Percentiles rank a stretch among this genome's conserved stretches.
phyloP scores from a whole-genome alignment of 2,797 vertebrate species.

The Macropodus opercularis region DNA sequence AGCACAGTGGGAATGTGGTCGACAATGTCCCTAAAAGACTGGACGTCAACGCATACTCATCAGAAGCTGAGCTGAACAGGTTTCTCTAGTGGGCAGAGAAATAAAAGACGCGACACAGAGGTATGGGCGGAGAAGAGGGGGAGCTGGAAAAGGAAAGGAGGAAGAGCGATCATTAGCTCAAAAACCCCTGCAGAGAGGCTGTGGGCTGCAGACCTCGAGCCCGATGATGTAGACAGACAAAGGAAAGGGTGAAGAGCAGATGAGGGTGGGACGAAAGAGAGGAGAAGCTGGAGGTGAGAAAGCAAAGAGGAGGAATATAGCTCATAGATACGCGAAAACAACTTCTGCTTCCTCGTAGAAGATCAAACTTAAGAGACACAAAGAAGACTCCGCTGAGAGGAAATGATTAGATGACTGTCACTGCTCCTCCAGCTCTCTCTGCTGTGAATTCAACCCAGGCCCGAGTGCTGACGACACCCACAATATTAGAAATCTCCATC shows the following conservation, averaged over 20 bases:
- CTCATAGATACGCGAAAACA: slow-evolving; percentile 23
- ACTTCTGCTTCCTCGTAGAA: slow-evolving; percentile 4
- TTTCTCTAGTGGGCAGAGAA: slow-evolving; percentile 33
- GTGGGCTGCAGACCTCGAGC: slow-evolving; percentile 28
- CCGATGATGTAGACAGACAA: slow-evolving; percentile 30
- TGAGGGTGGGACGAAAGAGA: slow-evolving; percentile 30
- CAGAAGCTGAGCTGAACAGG: slow-evolving; percentile 2
- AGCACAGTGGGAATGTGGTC: not conserved
- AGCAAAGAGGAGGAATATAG: not conserved
- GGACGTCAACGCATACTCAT: not conserved
- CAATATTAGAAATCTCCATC: slow-evolving; percentile 50
- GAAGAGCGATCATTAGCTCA: slow-evolving; percentile 55
- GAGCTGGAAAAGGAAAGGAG: slow-evolving; percentile 26
- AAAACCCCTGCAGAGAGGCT: slow-evolving; percentile 60
- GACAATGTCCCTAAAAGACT: not conserved
- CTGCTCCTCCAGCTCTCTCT: too few relatives aligned
- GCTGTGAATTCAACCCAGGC: too few relatives aligned
- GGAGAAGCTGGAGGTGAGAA: slow-evolving; percentile 16
- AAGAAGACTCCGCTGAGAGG: slow-evolving; percentile 19
- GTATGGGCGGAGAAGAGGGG: slow-evolving; percentile 7
- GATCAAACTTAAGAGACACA: slow-evolving; percentile 19
- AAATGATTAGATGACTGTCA: slow-evolving; percentile 20
- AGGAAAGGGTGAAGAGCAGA: slow-evolving; percentile 47
- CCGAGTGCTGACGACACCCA: slow-evolving; percentile 39
- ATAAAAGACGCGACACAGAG: slow-evolving; percentile 19